Conservation (phyloP, 1,140 invertebrate species). For the Aphis gossypii region DNA sequence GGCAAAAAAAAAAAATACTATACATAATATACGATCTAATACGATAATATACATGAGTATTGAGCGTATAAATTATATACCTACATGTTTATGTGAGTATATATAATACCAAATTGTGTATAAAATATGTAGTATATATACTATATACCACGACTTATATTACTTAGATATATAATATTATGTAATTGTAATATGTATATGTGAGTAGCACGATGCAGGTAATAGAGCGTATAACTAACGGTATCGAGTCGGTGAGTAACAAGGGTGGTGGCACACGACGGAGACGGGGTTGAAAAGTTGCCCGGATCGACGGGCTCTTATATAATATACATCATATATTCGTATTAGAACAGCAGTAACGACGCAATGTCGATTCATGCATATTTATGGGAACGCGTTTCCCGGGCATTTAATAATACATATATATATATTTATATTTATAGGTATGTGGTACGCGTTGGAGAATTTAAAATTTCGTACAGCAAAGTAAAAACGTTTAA, state of each 20-base stretch:
- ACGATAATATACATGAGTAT: background rate
- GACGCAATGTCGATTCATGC: background rate
- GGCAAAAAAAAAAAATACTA: background rate
- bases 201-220: background rate
- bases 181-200: background rate
- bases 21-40: background rate
- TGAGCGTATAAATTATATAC: too few relatives aligned
- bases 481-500: background rate
- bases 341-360: background rate
- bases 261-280: too few relatives aligned
- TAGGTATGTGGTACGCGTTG: background rate
- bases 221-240: constrained; percentile 4
- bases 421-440: background rate
- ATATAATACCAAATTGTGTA: background rate
- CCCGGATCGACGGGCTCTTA: background rate
- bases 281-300: background rate
- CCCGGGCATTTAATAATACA: background rate
- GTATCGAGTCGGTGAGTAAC: background rate
- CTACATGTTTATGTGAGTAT: too few relatives aligned
- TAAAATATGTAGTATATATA: background rate
- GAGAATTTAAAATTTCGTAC: background rate
- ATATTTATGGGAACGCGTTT: background rate
- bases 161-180: background rate
- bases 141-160: background rate
- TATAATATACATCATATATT: background rate